Conservation (phyloP, 2,113 vertebrate genomes). For the Plecotus auritus region DNA sequence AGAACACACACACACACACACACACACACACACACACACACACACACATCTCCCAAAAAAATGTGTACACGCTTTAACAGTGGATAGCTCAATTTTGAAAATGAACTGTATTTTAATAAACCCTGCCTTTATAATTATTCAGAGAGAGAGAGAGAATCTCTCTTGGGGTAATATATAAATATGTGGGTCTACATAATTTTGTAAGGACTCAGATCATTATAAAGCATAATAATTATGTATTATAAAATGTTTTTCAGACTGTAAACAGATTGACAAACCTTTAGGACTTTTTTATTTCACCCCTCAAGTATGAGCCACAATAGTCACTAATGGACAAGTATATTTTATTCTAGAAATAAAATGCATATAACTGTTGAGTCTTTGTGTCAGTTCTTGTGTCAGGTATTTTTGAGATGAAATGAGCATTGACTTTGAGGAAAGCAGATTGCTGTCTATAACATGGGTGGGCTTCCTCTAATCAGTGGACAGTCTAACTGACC, state of each 20-base stretch:
- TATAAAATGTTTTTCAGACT: background rate
- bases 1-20: too few species aligned
- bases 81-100: too few species aligned
- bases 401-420: background rate
- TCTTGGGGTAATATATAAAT: background rate
- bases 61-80: too few species aligned
- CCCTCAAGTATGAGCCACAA: background rate
- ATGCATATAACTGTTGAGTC: background rate
- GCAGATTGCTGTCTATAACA: background rate
- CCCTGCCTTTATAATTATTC: too few species aligned
- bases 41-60: too few species aligned
- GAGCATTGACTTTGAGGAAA: background rate
- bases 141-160: background rate
- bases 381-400: background rate
- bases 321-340: background rate
- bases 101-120: too few species aligned
- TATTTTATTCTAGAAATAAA: background rate
- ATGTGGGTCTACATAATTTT: background rate
- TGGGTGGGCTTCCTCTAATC: background rate
- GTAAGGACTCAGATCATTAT: background rate
- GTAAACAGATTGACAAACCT: background rate
- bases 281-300: background rate
- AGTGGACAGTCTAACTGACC: background rate
- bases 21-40: too few species aligned
- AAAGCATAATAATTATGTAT: background rate